Conservation (phyloP, 2,113 vertebrate species). For the Telmatochromis sp. region DNA sequence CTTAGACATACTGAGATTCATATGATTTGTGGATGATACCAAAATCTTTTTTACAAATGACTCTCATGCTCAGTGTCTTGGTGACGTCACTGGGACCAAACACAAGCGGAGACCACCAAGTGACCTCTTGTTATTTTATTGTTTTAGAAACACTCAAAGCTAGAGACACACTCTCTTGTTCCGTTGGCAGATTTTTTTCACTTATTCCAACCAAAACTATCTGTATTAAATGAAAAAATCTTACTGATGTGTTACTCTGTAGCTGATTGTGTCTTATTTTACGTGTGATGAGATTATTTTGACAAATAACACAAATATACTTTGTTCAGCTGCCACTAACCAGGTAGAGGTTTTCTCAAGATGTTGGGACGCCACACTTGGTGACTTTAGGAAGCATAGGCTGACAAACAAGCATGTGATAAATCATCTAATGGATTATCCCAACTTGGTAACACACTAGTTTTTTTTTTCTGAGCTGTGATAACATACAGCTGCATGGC, state of each 20-base stretch:
- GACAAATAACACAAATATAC: neutral
- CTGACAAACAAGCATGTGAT: neutral
- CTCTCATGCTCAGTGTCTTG: neutral
- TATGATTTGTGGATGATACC: neutral
- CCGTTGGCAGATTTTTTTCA: neutral
- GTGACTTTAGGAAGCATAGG: neutral
- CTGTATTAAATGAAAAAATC: neutral
- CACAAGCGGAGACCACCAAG: neutral
- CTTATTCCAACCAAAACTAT: neutral
- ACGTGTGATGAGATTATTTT: neutral
- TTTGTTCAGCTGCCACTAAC: neutral
- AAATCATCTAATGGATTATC: neutral
- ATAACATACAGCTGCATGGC: neutral
- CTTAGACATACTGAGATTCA: neutral
- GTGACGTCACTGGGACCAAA: neutral
- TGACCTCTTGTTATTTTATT: neutral
- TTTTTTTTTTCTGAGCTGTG: neutral
- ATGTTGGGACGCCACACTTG: rapidly evolving
- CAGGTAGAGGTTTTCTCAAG: neutral
- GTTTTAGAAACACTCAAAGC: neutral
- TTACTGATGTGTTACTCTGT: rapidly evolving
- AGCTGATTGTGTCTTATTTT: neutral
- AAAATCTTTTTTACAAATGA: neutral
- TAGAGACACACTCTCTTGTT: neutral
- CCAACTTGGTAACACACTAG: neutral